A percentile compares a stretch with the other conserved stretches of the same genome.
Evolutionary conservation across 2,888 invertebrate species (phyloP).

Genomic region (Scaptodrosophila latifasciaeformis): DNA sequence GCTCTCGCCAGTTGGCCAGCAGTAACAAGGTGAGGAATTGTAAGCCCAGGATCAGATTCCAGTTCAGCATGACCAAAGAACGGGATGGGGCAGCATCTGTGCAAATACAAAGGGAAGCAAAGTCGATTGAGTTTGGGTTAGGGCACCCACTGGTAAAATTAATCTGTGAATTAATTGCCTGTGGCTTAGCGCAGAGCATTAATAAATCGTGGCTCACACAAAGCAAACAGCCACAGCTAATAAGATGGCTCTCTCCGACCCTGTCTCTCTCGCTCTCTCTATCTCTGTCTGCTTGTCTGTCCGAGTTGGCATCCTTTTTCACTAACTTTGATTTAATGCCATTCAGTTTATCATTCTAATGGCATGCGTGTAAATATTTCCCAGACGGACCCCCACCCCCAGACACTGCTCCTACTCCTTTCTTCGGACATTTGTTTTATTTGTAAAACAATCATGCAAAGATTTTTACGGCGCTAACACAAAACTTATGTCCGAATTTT

Average conservation of each 20-base stretch:
- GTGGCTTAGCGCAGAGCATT: conserved; percentile 67
- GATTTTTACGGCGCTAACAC: conserved; percentile 1
- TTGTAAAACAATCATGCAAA: conserved; percentile 58
- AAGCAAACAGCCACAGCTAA: conserved; percentile 32
- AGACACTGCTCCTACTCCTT: too few species aligned
- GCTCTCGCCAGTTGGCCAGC: conserved; percentile 22
- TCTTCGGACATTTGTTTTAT: conserved; percentile 49
- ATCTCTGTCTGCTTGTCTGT: conserved; percentile 9
- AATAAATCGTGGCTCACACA: conserved; percentile 53
- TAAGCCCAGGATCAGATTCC: conserved; percentile 8
- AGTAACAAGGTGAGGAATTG: not conserved
- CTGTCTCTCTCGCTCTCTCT: conserved; percentile 20
- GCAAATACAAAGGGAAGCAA: conserved; percentile 13
- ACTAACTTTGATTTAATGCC: conserved; percentile 72
- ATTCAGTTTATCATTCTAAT: conserved; percentile 68
- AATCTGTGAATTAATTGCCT: conserved; percentile 71
- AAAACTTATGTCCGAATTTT: not conserved
- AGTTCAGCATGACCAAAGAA: not conserved
- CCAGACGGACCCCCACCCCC: conserved; percentile 31
- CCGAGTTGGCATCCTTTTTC: conserved; percentile 34
- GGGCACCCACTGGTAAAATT: conserved; percentile 68
- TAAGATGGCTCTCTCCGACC: conserved; percentile 37
- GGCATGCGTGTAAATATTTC: conserved; percentile 57
- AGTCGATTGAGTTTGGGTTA: not conserved
- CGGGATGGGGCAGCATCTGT: conserved; percentile 37